Conservation (phyloP, 2,797 vertebrate genomes). For the Dipus sagitta region DNA sequence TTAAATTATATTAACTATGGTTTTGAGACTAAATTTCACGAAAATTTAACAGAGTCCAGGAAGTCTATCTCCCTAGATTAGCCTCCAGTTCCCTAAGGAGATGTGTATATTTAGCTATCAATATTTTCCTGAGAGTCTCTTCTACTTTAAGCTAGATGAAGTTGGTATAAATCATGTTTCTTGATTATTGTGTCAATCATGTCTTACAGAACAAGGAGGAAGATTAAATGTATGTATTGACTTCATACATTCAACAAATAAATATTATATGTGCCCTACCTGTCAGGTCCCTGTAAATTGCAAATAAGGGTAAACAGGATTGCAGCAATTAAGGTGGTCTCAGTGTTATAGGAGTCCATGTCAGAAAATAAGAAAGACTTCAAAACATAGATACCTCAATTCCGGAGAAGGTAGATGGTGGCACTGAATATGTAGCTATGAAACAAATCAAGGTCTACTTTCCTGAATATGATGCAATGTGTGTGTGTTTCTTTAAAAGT, state of each 20-base stretch:
- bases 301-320: background rate
- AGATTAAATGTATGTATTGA: background rate
- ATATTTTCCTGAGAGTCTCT: background rate
- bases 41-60: background rate
- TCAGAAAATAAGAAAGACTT: background rate
- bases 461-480: background rate
- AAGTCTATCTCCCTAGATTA: background rate
- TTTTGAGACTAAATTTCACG: constrained; percentile 7
- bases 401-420: background rate
- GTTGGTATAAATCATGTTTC: background rate
- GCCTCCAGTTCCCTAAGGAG: background rate
- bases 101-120: background rate
- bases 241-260: background rate
- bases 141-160: background rate
- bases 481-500: background rate
- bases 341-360: background rate
- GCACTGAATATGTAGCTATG: background rate
- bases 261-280: background rate
- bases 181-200: background rate
- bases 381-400: background rate
- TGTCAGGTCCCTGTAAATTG: background rate
- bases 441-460: background rate
- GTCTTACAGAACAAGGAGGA: background rate
- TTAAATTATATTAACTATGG: background rate
- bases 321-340: background rate